Evolutionary conservation across 2,797 vertebrate species (phyloP), one percentile per base, ranked within the genome.

Genomic region (Melanotaenia boesemani): DNA sequence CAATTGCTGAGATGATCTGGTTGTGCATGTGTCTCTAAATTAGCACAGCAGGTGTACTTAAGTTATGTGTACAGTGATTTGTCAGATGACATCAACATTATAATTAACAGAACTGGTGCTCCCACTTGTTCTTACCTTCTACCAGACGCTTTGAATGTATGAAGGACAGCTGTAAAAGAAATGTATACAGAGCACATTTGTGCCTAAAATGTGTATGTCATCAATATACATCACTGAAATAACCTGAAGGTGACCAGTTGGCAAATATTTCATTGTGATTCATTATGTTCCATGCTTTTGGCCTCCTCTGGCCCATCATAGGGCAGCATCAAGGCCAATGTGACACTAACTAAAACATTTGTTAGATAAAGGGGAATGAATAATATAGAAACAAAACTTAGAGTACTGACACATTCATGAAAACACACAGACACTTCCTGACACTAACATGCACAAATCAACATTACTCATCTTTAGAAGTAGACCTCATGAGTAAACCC

Each of bases 321-420:
- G 37, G 6, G 28, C 54, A 46, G 57, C 67, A 72, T 70, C 79
- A 74, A 69, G 46, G 65, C 80, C 16, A 8, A 77, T 58, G 74
- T 80, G 80, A 80, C 63, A 16, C 55, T 56, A 79, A 82, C 76
- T 72, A 81, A 83, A 83, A 83, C 84, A 88, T 74, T 73, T 82
- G 70, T 86, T 28, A 56, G 67, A 82, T 77, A 71, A 84, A 84
- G 82, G 70, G 12, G 28, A 61, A 81, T 82, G 64, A 89, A 78
- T 76, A 83, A 87, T 67, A 65, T 48, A 80, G 48, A 82, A 81
- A 83, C 63, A 73, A 73, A 82, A 70, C 60, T 61, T 24, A 72
- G 41, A 69, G 73, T 54, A 63, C 71, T 50, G 59, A 18, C 52
- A 18, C 39, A 22, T 48, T 59, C 50, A 46, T 57, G 48, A 63